phyloP scores from a whole-genome alignment of 1,140 invertebrate genomes.

The Solenopsis fugax region DNA sequence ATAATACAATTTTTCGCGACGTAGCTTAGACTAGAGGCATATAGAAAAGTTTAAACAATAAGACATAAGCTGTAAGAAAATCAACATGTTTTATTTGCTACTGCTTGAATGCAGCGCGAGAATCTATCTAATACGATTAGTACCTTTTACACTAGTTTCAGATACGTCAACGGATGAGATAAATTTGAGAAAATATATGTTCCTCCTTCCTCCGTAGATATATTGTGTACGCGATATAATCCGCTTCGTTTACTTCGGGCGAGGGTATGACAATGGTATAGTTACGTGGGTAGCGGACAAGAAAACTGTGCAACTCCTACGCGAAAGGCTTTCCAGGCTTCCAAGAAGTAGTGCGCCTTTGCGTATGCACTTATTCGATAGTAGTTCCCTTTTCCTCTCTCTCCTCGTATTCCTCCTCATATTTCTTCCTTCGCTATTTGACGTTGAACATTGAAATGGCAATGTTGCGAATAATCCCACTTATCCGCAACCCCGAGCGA shows the following conservation, averaged over 20 bases:
- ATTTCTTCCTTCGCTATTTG: conserved; percentile 2
- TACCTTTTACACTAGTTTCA: neutral
- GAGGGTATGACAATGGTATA: conserved; percentile 67
- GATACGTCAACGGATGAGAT: neutral
- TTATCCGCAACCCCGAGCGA: neutral
- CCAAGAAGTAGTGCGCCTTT: conserved; percentile 27
- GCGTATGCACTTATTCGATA: conserved; percentile 43
- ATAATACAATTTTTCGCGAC: neutral
- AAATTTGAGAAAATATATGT: conserved; percentile 24
- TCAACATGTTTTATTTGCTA: no score
- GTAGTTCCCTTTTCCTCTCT: conserved; percentile 3
- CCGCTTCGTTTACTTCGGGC: conserved; percentile 23
- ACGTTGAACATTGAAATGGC: conserved; percentile 10
- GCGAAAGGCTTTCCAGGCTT: conserved; percentile 48
- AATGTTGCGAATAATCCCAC: conserved; percentile 26
- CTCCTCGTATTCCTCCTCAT: neutral
- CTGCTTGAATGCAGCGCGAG: neutral
- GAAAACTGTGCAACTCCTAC: conserved; percentile 69
- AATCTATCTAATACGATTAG: neutral
- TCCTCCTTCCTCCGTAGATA: neutral
- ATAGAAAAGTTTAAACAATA: no score
- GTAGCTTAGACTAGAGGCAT: neutral
- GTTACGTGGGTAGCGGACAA: conserved; percentile 68
- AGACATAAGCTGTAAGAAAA: no score
- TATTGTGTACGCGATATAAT: conserved; percentile 19